Percentiles rank a stretch among this genome's conserved stretches.
Evolutionary conservation across 2,888 invertebrate genomes (phyloP).

Genomic region (Ophion ellenae): DNA sequence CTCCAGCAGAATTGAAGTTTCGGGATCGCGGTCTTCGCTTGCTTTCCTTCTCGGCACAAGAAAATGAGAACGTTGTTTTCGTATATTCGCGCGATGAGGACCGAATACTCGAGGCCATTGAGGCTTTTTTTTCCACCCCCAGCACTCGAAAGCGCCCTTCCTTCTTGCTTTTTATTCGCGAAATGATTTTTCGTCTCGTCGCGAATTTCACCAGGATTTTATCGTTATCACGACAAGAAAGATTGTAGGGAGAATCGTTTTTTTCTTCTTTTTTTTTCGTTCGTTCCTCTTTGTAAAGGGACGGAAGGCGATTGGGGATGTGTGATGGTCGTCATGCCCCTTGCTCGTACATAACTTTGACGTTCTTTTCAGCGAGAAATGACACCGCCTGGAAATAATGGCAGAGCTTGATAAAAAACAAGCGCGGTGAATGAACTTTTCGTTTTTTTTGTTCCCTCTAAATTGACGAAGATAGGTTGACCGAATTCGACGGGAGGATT

Average conservation of each 20-base stretch:
- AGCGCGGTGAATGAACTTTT: conserved; percentile 11
- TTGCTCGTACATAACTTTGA: conserved; percentile 20
- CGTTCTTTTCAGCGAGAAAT: conserved; percentile 34
- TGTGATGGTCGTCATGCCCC: conserved; percentile 7
- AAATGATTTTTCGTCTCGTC: conserved; percentile 43
- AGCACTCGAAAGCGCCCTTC: not conserved
- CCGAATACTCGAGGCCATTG: conserved; percentile 1
- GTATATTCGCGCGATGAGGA: conserved; percentile 36
- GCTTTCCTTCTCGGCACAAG: conserved; percentile 22
- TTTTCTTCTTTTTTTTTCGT: not conserved
- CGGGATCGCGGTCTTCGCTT: conserved; percentile 41
- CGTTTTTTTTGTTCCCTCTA: not conserved
- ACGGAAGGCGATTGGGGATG: conserved; percentile 23
- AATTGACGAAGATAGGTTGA: conserved; percentile 21
- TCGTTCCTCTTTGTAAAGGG: conserved; percentile 1
- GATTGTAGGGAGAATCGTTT: not conserved
- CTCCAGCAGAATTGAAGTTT: conserved; percentile 66
- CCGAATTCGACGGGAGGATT: conserved; percentile 2
- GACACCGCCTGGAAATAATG: conserved; percentile 8
- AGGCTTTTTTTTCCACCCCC: conserved; percentile 5
- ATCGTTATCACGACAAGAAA: conserved; percentile 39
- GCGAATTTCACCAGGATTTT: conserved; percentile 26
- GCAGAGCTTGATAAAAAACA: not conserved
- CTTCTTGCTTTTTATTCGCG: not conserved
- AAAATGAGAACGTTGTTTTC: conserved; percentile 49